Conservation (phyloP, 2,113 vertebrate species). For the Anarhynchus alexandrinus region DNA sequence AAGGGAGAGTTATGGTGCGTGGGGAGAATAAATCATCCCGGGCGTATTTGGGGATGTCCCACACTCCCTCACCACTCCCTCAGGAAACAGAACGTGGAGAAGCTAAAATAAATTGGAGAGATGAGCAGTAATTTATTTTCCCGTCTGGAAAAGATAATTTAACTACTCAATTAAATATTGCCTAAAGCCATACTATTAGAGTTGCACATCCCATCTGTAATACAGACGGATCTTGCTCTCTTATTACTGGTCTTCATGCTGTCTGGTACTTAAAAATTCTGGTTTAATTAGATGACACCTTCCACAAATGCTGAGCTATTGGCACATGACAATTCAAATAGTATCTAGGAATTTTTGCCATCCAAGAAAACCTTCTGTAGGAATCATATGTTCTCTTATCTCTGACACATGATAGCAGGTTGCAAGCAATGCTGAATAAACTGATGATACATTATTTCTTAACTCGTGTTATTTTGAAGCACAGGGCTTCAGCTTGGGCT, state of each 20-base stretch:
- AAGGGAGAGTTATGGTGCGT: neutral
- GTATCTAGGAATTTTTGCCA: constrained; percentile 40
- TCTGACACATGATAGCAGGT: neutral
- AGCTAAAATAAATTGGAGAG: constrained; percentile 47
- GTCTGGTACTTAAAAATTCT: constrained; percentile 51
- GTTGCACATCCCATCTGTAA: constrained; percentile 41
- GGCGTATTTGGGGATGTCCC: constrained; percentile 17
- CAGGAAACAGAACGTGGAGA: constrained; percentile 31
- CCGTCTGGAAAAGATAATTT: constrained; percentile 56
- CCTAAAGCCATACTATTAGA: constrained; percentile 41
- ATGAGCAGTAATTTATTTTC: constrained; percentile 62
- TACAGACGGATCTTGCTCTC: constrained; percentile 44
- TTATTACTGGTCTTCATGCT: constrained; percentile 44
- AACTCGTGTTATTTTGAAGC: neutral
- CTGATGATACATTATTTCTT: neutral
- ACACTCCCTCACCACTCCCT: neutral
- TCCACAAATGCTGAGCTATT: constrained; percentile 24
- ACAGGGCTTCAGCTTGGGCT: neutral
- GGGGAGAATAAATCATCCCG: neutral
- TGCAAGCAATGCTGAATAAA: neutral
- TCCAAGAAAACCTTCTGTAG: constrained; percentile 35
- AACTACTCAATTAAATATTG: constrained; percentile 65
- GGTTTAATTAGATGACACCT: constrained; percentile 52
- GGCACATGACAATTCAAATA: constrained; percentile 15
- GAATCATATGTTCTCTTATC: neutral